phyloP scores from a whole-genome alignment of 2,113 vertebrate genomes.

The Pelmatolapia mariae region DNA sequence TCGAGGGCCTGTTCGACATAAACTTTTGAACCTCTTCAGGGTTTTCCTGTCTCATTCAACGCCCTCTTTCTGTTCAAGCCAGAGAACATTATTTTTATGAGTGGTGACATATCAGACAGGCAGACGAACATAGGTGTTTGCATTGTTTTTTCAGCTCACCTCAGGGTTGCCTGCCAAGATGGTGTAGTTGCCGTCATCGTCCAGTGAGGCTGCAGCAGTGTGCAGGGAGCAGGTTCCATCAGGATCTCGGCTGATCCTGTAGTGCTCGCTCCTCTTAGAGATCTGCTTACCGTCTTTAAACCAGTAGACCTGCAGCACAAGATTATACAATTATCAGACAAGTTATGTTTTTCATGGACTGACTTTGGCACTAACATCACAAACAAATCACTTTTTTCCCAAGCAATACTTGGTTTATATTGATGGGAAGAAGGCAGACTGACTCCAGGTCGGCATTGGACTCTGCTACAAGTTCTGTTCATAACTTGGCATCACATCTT shows the following conservation, averaged over 20 bases:
- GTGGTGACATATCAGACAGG: not conserved
- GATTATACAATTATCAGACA: not conserved
- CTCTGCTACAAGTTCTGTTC: not conserved
- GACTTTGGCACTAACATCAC: not conserved
- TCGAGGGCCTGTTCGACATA: not conserved
- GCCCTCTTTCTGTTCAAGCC: slow-evolving; percentile 36
- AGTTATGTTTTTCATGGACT: not conserved
- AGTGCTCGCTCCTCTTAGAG: slow-evolving; percentile 93
- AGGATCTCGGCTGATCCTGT: slow-evolving; percentile 83
- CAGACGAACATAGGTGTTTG: not conserved
- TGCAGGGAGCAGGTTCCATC: slow-evolving; percentile 91
- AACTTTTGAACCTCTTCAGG: slow-evolving; percentile 27
- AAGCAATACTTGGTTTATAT: not conserved
- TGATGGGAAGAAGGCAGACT: not conserved
- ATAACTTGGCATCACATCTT: not conserved
- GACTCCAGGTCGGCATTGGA: not conserved
- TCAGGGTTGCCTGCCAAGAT: slow-evolving; percentile 91
- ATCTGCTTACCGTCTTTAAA: slow-evolving; percentile 99
- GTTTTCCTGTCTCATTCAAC: slow-evolving; percentile 46
- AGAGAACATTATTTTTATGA: slow-evolving; percentile 16
- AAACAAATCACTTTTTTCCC: not conserved
- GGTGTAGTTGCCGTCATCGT: slow-evolving; percentile 98
- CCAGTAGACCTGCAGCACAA: slow-evolving; percentile 86
- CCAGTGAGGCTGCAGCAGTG: slow-evolving; percentile 81
- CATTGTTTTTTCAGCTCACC: slow-evolving; percentile 64